phyloP scores from a whole-genome alignment of 2,113 vertebrate genomes.

The Lamprotornis superbus region DNA sequence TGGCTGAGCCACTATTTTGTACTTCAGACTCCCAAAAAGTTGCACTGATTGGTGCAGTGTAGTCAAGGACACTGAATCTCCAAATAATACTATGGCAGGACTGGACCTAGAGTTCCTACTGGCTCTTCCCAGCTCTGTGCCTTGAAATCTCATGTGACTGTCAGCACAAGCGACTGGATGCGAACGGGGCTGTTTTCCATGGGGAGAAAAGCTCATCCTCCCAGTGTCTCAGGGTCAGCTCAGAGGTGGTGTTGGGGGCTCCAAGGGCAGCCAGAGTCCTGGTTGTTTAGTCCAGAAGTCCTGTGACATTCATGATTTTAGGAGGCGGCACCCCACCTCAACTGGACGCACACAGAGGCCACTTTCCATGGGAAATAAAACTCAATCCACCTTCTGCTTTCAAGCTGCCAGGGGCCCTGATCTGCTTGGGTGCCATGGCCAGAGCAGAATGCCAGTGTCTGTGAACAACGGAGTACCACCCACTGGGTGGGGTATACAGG shows the following conservation, averaged over 20 bases:
- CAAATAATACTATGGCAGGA: background rate
- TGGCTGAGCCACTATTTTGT: fast-evolving
- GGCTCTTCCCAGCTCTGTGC: background rate
- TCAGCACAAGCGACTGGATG: fast-evolving
- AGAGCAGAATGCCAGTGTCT: background rate
- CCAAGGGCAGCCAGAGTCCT: background rate
- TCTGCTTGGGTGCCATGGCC: background rate
- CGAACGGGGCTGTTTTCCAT: fast-evolving
- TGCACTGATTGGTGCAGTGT: background rate
- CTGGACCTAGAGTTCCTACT: background rate
- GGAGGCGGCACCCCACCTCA: background rate
- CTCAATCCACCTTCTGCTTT: background rate
- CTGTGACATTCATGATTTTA: background rate
- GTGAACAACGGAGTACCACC: background rate
- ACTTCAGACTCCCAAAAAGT: background rate
- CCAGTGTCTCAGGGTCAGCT: background rate
- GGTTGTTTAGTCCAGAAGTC: background rate
- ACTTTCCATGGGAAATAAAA: background rate
- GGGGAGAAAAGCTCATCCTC: background rate
- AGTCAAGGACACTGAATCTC: background rate
- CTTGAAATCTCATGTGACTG: background rate
- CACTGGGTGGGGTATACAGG: background rate
- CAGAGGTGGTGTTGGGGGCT: background rate
- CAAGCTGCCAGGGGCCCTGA: background rate
- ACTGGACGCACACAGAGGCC: fast-evolving